phyloP scores from a whole-genome alignment of 2,888 invertebrate genomes.

The Parthenolecanium corni region DNA sequence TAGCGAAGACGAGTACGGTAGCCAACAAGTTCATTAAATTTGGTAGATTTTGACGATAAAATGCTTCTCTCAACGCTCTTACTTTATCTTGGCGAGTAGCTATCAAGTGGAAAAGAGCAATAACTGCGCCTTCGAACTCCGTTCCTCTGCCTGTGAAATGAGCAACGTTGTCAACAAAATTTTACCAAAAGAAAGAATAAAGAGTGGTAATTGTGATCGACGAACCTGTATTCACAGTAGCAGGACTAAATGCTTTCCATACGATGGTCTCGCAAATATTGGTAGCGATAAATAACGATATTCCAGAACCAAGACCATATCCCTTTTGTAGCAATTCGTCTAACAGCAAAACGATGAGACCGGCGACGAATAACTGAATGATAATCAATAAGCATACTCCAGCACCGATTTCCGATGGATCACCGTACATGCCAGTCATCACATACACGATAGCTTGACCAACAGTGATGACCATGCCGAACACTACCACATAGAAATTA shows the following conservation, averaged over 20 bases:
- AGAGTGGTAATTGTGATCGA: too few relatives aligned
- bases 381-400: constrained; percentile 98
- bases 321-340: constrained; percentile 97
- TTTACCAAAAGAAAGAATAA: too few relatives aligned
- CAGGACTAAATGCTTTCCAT: constrained; percentile 99
- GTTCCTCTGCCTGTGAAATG: constrained; percentile 62
- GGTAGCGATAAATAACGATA: constrained; percentile 98
- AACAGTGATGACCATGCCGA: constrained; percentile 99
- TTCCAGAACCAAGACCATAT: constrained; percentile 96
- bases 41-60: constrained; percentile 97
- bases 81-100: constrained; percentile 98
- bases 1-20: constrained; percentile 94
- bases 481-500: constrained; percentile 52
- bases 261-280: constrained; percentile 99
- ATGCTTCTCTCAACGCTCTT: constrained; percentile 94
- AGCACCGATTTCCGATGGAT: constrained; percentile 94
- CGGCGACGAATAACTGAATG: constrained; percentile 96
- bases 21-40: constrained; percentile 98
- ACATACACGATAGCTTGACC: constrained; percentile 99
- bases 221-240: constrained; percentile 89
- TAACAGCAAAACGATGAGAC: constrained; percentile 88
- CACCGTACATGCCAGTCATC: constrained; percentile 98
- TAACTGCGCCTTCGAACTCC: constrained; percentile 98
- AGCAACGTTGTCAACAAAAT: neutral
- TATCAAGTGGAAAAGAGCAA: constrained; percentile 94